These are phyloP conservation scores for Ascaphus truei DNA, from an alignment of 2,113 vertebrate species.

Conservation along the genomic window DNA sequence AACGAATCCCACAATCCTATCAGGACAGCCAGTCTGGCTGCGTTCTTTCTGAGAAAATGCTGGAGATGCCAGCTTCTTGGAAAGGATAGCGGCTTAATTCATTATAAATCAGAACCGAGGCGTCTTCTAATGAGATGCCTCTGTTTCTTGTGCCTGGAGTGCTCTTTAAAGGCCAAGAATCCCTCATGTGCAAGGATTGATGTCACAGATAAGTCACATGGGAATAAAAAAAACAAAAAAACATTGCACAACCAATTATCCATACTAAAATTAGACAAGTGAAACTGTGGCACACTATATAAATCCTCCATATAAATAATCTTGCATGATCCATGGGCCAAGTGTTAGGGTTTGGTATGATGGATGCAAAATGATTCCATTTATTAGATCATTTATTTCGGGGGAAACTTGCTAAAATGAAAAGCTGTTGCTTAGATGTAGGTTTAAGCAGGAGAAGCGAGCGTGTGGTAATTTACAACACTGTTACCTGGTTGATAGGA, in stretches of 20 bases:
- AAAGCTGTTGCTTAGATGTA: too few species aligned
- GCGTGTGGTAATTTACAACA: too few species aligned
- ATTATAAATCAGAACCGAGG: not conserved
- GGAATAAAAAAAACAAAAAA: not conserved
- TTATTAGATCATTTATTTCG: not conserved
- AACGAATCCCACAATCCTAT: not conserved
- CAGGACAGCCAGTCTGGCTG: not conserved
- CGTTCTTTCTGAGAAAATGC: not conserved
- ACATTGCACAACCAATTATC: not conserved
- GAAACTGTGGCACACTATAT: not conserved
- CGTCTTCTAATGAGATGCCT: constrained; percentile 4
- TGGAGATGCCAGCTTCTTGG: not conserved
- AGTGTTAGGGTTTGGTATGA: not conserved
- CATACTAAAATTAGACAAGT: constrained; percentile 8
- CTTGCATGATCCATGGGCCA: not conserved
- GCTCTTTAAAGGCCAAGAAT: constrained; percentile 2
- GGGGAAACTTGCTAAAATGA: too few species aligned
- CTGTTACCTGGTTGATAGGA: too few species aligned
- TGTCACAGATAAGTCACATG: not conserved
- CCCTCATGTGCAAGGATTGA: not conserved
- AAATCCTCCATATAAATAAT: constrained; percentile 4
- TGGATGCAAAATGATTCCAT: not conserved
- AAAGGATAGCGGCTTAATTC: not conserved
- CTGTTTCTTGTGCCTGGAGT: not conserved
- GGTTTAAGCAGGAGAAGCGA: too few species aligned